Percentiles rank a stretch among this genome's conserved stretches.
phyloP scores from a whole-genome alignment of 2,113 vertebrate species.

The Felis chaus region DNA sequence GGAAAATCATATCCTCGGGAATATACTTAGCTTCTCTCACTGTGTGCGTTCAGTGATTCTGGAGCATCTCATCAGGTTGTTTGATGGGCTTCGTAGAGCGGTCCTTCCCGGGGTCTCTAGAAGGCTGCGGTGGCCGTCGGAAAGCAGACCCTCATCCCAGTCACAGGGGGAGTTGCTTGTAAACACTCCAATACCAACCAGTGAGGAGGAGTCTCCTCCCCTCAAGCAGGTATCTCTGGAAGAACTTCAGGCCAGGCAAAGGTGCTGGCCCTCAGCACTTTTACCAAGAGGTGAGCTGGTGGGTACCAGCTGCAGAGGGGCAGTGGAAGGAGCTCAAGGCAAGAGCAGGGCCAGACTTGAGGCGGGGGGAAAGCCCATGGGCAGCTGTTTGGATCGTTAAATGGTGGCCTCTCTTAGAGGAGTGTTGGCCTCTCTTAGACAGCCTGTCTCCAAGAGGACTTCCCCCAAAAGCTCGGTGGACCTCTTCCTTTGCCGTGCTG shows the following conservation, averaged over 20 bases:
- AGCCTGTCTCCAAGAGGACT: not conserved
- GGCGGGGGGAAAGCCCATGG: accelerated
- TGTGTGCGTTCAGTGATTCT: not conserved
- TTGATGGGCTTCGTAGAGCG: not conserved
- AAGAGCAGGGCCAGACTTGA: too few relatives aligned
- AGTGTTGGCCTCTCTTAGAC: not conserved
- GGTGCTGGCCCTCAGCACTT: not conserved
- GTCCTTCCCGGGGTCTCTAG: not conserved
- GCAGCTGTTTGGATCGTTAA: not conserved
- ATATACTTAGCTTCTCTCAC: not conserved
- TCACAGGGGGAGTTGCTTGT: not conserved
- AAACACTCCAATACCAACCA: not conserved
- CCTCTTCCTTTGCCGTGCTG: not conserved
- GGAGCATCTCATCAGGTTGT: not conserved
- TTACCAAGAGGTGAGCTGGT: not conserved
- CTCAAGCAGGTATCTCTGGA: too few relatives aligned
- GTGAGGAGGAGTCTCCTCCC: not conserved
- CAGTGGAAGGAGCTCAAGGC: not conserved
- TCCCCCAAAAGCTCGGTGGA: not conserved
- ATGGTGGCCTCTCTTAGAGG: accelerated
- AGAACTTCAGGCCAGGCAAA: not conserved
- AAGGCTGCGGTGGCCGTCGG: accelerated
- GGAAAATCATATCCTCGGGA: not conserved
- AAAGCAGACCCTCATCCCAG: not conserved
- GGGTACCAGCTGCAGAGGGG: not conserved